These are phyloP conservation scores for Clamator glandarius DNA, from an alignment of 2,797 vertebrate genomes.

Conservation along the genomic window DNA sequence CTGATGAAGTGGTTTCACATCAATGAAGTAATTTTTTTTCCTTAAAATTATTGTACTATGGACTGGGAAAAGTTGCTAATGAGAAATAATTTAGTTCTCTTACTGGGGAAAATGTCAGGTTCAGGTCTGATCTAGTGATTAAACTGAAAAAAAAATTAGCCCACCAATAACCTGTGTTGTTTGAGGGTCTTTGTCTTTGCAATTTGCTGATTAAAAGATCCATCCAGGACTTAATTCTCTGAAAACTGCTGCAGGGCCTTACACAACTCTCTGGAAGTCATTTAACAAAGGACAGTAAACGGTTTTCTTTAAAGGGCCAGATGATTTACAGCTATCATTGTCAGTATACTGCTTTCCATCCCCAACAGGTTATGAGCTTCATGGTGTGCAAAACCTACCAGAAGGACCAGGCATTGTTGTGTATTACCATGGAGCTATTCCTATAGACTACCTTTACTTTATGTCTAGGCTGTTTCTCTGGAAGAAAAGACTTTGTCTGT, in stretches of 20 bases:
- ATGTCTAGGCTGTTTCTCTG: slow-evolving; percentile 89
- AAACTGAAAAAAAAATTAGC: background rate
- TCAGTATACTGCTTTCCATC: slow-evolving; percentile 44
- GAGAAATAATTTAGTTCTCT: background rate
- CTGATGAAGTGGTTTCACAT: background rate
- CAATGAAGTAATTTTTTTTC: background rate
- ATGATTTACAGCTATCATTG: background rate
- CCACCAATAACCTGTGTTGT: background rate
- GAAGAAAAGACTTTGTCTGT: slow-evolving; percentile 90
- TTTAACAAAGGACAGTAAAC: background rate
- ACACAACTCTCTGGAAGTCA: background rate
- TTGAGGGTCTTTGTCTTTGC: background rate
- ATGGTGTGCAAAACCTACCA: slow-evolving; percentile 93
- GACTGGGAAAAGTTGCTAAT: background rate
- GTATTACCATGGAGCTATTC: slow-evolving; percentile 96
- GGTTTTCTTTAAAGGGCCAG: background rate
- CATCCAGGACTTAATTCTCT: background rate
- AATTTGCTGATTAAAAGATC: background rate
- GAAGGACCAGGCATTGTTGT: slow-evolving; percentile 92
- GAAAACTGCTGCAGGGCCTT: background rate
- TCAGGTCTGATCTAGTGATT: background rate
- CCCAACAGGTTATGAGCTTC: slow-evolving; percentile 92
- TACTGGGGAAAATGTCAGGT: background rate
- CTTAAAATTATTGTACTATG: background rate
- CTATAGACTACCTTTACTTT: slow-evolving; percentile 96